Percentiles rank a stretch among this genome's conserved stretches.
phyloP scores from a whole-genome alignment of 2,888 invertebrate species.

The Drosophila niveifrons region DNA sequence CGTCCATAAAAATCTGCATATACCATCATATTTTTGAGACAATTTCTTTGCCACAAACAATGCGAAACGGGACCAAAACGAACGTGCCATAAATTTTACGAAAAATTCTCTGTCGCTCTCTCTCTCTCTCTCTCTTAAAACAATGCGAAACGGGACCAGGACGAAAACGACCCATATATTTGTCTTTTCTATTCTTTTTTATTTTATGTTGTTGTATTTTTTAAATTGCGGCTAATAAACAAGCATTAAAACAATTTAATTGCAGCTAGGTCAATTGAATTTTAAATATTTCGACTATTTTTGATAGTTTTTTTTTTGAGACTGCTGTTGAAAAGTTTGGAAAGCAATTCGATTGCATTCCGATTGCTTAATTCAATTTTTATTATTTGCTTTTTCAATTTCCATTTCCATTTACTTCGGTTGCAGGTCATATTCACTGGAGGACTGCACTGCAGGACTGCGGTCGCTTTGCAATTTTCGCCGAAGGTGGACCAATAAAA shows the following conservation, averaged over 20 bases:
- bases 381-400: slow-evolving; percentile 7
- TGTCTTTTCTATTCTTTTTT: slow-evolving; percentile 38
- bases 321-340: too few species aligned
- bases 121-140: slow-evolving; percentile 42
- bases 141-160: slow-evolving; percentile 55
- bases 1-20: slow-evolving; percentile 81
- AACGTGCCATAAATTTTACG: slow-evolving; percentile 76
- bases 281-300: too few species aligned
- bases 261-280: too few species aligned
- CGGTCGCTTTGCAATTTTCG: slow-evolving; percentile 62
- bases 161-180: slow-evolving; percentile 72
- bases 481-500: slow-evolving; percentile 79
- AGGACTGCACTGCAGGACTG: slow-evolving; percentile 51
- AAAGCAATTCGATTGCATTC: not conserved
- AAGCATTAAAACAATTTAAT: slow-evolving; percentile 1
- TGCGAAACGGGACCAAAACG: slow-evolving; percentile 57
- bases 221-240: slow-evolving; percentile 39
- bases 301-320: too few species aligned
- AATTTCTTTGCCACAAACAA: slow-evolving; percentile 61
- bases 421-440: slow-evolving; percentile 16
- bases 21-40: slow-evolving; percentile 55
- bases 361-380: slow-evolving; percentile 12
- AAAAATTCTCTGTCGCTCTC: slow-evolving; percentile 22
- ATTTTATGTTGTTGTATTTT: slow-evolving; percentile 20
- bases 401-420: slow-evolving; percentile 12